Conservation (phyloP, 2,888 invertebrate species). For the Dicranocentrus wangi region DNA sequence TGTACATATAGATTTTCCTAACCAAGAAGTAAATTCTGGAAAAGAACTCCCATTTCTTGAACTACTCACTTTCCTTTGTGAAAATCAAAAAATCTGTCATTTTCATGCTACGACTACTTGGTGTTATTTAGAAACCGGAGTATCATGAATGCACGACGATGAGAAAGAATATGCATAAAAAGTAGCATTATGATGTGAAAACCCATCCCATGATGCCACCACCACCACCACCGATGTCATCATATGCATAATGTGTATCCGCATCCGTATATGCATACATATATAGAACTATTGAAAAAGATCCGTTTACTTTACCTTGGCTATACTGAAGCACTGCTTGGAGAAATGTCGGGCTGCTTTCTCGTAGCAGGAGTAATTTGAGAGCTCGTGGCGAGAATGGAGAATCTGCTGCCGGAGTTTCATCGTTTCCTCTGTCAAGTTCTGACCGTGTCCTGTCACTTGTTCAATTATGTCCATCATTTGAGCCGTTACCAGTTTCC, state of each 20-base stretch:
- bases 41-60: constrained; percentile 22
- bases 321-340: constrained; percentile 75
- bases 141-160: constrained; percentile 15
- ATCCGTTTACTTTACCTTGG: constrained; percentile 74
- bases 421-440: constrained; percentile 28
- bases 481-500: constrained; percentile 74
- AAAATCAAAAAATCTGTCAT: constrained; percentile 54
- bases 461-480: constrained; percentile 74
- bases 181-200: constrained; percentile 24
- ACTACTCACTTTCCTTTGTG: constrained; percentile 18
- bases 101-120: constrained; percentile 34
- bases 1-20: constrained; percentile 15
- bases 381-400: constrained; percentile 72
- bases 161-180: constrained; percentile 23
- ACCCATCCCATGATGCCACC: background rate
- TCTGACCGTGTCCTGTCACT: constrained; percentile 72
- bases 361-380: constrained; percentile 75
- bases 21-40: constrained; percentile 13
- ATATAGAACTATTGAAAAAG: no score
- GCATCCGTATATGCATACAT: no score
- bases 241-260: no score
- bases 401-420: constrained; percentile 59
- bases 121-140: background rate
- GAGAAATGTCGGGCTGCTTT: constrained; percentile 74
- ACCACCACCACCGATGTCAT: background rate